These are phyloP conservation scores for Sebastes alutus DNA, from an alignment of 2,797 vertebrate genomes.

Conservation along the genomic window DNA sequence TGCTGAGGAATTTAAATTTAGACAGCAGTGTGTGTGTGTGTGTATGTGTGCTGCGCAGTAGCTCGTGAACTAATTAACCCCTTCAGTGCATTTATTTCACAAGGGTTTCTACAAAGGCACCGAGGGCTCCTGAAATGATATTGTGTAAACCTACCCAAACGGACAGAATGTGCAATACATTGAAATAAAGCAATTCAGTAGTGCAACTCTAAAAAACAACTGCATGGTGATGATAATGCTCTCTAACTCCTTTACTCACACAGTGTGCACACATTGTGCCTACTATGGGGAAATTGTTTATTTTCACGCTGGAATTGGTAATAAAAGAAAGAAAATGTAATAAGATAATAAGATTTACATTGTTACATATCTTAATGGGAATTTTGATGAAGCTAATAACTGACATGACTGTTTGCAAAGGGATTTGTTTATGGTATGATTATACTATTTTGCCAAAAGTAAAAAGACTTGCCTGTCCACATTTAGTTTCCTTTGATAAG, in stretches of 20 bases:
- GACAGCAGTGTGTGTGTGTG: not conserved
- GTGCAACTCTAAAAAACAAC: not conserved
- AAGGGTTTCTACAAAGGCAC: not conserved
- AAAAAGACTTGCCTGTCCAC: not conserved
- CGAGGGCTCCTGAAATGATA: not conserved
- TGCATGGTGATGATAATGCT: not conserved
- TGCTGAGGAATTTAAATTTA: slow-evolving; percentile 17
- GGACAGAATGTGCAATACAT: not conserved
- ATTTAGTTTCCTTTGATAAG: not conserved
- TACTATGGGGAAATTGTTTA: not conserved
- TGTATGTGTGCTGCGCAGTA: not conserved
- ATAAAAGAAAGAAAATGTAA: not conserved
- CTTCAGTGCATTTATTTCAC: not conserved
- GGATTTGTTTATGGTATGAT: not conserved
- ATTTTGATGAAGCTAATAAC: not conserved
- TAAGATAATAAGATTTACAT: not conserved
- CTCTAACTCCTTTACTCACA: not conserved
- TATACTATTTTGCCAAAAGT: too few relatives aligned
- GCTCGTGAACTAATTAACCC: slow-evolving; percentile 40
- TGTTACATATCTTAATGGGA: not conserved
- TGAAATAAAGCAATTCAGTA: not conserved
- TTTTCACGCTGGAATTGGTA: not conserved
- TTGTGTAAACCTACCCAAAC: not conserved
- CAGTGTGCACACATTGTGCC: not conserved
- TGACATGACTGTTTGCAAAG: not conserved